Conservation (phyloP, 2,888 invertebrate species). For the Ecliptopera silaceata region DNA sequence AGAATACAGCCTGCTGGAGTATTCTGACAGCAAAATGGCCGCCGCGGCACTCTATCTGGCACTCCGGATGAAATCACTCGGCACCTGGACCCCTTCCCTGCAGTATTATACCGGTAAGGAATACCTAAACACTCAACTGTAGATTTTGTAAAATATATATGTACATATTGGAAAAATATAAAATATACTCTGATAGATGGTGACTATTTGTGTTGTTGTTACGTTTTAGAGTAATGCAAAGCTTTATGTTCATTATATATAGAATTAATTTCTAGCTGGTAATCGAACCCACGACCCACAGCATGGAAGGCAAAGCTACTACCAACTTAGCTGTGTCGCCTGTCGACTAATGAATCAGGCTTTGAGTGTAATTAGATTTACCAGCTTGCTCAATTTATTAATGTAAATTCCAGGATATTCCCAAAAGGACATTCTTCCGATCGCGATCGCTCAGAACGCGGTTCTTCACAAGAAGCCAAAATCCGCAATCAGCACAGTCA, state of each 20-base stretch:
- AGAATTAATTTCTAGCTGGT: too few relatives aligned
- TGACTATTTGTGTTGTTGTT: too few relatives aligned
- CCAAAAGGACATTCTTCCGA: constrained; percentile 87
- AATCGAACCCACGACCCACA: too few relatives aligned
- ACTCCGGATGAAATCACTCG: constrained; percentile 90
- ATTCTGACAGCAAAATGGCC: constrained; percentile 95
- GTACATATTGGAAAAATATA: too few relatives aligned
- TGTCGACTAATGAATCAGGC: too few relatives aligned
- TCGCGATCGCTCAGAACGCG: constrained; percentile 89
- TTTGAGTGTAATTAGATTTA: too few relatives aligned
- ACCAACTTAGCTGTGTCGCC: too few relatives aligned
- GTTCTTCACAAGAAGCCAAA: constrained; percentile 90
- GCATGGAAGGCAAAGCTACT: too few relatives aligned
- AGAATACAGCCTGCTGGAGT: constrained; percentile 91
- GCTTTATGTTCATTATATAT: too few relatives aligned
- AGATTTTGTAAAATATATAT: too few relatives aligned
- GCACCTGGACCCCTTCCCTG: constrained; percentile 89
- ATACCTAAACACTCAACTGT: neutral
- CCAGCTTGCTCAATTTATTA: neutral
- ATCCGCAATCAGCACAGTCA: constrained; percentile 91
- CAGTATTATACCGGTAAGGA: constrained; percentile 87
- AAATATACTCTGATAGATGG: too few relatives aligned
- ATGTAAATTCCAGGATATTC: constrained; percentile 85
- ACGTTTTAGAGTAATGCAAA: too few relatives aligned
- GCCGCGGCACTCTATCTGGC: constrained; percentile 94